Conservation (phyloP, 2,888 invertebrate species). For the Phengaris alcon region DNA sequence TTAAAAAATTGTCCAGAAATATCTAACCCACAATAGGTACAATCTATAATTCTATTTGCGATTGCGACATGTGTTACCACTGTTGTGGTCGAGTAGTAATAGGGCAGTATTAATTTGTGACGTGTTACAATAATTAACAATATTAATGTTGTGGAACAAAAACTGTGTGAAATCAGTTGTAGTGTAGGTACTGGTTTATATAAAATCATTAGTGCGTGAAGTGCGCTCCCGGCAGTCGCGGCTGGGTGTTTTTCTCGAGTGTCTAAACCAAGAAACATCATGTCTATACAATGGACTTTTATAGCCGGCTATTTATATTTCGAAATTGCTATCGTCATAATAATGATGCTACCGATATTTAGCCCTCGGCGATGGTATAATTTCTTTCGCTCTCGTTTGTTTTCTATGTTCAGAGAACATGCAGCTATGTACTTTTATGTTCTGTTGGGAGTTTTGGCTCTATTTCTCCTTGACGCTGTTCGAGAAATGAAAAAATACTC, state of each 20-base stretch:
- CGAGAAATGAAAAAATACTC: conserved; percentile 86
- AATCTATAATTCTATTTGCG: not conserved
- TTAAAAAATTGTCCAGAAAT: not conserved
- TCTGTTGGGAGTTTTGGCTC: conserved; percentile 75
- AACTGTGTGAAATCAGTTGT: not conserved
- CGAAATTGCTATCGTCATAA: conserved; percentile 81
- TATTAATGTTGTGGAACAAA: not conserved
- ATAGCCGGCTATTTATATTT: conserved; percentile 86
- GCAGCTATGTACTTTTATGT: conserved; percentile 84
- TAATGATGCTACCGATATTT: conserved; percentile 84
- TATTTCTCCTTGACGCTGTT: conserved; percentile 85
- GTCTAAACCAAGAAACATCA: conserved; percentile 47
- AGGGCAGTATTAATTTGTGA: not conserved
- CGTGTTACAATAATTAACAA: not conserved
- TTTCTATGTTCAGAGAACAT: conserved; percentile 80
- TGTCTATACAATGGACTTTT: conserved; percentile 90
- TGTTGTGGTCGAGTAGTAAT: not conserved
- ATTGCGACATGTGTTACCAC: not conserved
- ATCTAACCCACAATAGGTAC: not conserved
- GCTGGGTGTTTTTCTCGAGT: not conserved
- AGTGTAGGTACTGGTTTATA: not conserved
- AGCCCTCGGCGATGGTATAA: conserved; percentile 87
- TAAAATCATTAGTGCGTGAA: not conserved
- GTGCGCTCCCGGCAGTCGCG: too few relatives aligned
- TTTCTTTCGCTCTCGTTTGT: conserved; percentile 85